Evolutionary conservation across 2,888 invertebrate genomes (phyloP), one percentile per base, ranked within the genome.

Genomic region (Empis livida): DNA sequence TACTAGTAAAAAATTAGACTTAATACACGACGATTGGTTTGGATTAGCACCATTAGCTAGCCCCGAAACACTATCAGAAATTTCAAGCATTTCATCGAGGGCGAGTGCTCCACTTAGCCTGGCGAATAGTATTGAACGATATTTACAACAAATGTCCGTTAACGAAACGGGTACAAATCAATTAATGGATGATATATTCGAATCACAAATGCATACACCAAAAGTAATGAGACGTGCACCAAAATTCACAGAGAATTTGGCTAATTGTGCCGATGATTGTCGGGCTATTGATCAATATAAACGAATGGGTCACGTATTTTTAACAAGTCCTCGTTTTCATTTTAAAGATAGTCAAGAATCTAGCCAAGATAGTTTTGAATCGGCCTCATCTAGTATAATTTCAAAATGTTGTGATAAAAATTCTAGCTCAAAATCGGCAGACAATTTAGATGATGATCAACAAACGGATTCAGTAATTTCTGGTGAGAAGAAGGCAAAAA

Each of bases 11-110:
- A 69, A 68, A 52, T 63, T 74, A 3, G 77, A 77, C 55, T 60
- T 77, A 23, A 70, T 76, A 40, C 75, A 76, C 55, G 79, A 80
- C 54, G 79, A 79, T 56, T 80, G 80, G 79, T 72, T 77, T 52
- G 79, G 81, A 1, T 67, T 79, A 50, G 89, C 88, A 0, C 88
- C 89, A 0, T 62, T 89, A 17, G 89, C 89, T 10, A 85, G 86
- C 45, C 87, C 88, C 0, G 88, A 89, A 63, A 85, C 84, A 1
- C 66, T 89, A 13, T 87, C 85, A 1, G 87, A 87, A 62, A 76
- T 84, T n/a, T 85, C 85, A 3, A 84, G 84, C 61, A 77, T 84
- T 46, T 79, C 80, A 56, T 84, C 85, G 20, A 73, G 82, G 51
- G 75, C 79, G 17, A 79, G 80, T 54, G 70, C 77, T 45, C 72